phyloP scores from a whole-genome alignment of 2,113 vertebrate genomes.

The Bungarus multicinctus region DNA sequence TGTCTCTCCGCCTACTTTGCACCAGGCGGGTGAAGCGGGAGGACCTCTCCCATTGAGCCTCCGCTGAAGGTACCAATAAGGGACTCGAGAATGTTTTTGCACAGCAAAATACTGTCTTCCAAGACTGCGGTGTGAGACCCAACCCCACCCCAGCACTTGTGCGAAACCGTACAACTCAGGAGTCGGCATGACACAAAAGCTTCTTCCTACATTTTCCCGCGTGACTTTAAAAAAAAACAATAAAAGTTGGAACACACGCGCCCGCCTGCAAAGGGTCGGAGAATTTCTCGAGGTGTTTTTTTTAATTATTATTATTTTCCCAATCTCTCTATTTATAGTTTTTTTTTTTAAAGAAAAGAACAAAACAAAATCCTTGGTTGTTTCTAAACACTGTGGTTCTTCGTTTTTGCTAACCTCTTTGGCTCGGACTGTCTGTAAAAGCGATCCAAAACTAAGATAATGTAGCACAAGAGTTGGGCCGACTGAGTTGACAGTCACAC shows the following conservation, averaged over 20 bases:
- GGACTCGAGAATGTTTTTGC: slow-evolving; percentile 32
- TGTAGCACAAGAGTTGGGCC: background rate
- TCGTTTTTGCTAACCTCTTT: slow-evolving; percentile 13
- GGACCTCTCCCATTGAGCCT: slow-evolving; percentile 37
- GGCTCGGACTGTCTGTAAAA: background rate
- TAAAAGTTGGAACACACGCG: background rate
- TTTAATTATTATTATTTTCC: too few relatives aligned
- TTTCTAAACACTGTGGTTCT: background rate
- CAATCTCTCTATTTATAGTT: slow-evolving; percentile 4
- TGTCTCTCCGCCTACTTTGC: background rate
- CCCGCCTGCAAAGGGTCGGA: background rate
- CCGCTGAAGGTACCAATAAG: slow-evolving; percentile 7
- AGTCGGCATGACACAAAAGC: background rate
- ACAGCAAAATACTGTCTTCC: background rate
- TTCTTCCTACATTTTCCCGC: background rate
- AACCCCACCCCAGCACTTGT: background rate
- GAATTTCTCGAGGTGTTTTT: background rate
- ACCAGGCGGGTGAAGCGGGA: slow-evolving; percentile 21
- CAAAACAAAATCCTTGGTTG: background rate
- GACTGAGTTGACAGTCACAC: background rate
- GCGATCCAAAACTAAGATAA: background rate
- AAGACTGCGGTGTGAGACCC: background rate
- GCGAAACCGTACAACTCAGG: slow-evolving; percentile 12
- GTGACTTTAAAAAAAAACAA: background rate
- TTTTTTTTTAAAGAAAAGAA: background rate